A percentile compares a stretch with the other conserved stretches of the same genome.
Conservation (phyloP, 2,888 invertebrate species). For the Caenorhabditis sp. region DNA sequence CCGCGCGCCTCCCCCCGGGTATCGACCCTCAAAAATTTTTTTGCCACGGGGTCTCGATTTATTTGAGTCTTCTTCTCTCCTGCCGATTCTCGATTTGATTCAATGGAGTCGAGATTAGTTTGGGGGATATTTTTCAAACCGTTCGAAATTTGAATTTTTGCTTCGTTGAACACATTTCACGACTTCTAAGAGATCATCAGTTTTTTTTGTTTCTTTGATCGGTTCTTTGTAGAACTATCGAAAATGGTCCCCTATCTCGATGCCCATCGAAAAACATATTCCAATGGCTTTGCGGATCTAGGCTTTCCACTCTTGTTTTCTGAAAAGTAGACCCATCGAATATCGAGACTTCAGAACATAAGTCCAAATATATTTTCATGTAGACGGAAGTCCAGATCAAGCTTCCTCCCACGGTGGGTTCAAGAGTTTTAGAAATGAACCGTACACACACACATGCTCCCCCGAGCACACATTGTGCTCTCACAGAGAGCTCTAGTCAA, state of each 20-base stretch:
- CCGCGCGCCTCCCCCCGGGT: slow-evolving; percentile 40
- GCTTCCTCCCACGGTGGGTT: slow-evolving; percentile 12
- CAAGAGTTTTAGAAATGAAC: slow-evolving; percentile 50
- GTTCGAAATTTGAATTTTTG: background rate
- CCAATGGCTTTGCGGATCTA: background rate
- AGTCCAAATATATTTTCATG: background rate
- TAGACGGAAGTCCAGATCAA: slow-evolving; percentile 29
- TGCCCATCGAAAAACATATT: too few relatives aligned
- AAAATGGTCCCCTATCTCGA: background rate
- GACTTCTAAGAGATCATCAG: background rate
- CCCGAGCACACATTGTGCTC: slow-evolving; percentile 28
- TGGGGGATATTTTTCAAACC: background rate
- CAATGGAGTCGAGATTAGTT: background rate
- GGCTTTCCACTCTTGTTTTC: background rate
- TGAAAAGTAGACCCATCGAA: background rate
- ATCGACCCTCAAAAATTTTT: slow-evolving; percentile 38
- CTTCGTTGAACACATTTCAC: background rate
- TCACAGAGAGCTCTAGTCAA: slow-evolving; percentile 17
- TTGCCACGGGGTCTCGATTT: slow-evolving; percentile 42
- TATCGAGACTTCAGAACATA: background rate
- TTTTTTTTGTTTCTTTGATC: background rate
- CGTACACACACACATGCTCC: slow-evolving; percentile 27
- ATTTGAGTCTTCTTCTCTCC: slow-evolving; percentile 50
- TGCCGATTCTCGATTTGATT: slow-evolving; percentile 23
- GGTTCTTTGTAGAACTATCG: background rate